phyloP scores from a whole-genome alignment of 2,113 vertebrate species.

The Hemichromis elongatus region DNA sequence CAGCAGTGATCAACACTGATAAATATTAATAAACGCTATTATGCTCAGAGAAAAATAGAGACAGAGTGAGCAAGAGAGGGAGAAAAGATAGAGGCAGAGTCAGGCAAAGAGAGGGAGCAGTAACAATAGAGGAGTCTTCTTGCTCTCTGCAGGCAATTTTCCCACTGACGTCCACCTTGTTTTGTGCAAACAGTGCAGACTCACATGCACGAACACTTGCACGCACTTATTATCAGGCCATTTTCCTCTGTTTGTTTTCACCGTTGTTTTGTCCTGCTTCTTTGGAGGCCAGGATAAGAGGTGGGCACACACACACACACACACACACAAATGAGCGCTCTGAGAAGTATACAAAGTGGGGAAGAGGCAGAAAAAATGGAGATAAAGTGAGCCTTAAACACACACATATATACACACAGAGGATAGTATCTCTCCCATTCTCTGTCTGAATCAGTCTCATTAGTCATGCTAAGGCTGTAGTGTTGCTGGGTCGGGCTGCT shows the following conservation, averaged over 20 bases:
- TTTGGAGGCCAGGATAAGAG: slow-evolving; percentile 35
- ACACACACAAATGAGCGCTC: background rate
- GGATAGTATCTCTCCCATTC: slow-evolving; percentile 32
- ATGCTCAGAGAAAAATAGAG: slow-evolving; percentile 26
- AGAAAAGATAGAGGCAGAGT: background rate
- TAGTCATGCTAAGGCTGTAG: slow-evolving; percentile 56
- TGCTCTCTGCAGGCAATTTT: slow-evolving; percentile 37
- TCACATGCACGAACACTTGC: background rate
- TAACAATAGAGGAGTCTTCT: slow-evolving; percentile 7
- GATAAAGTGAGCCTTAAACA: slow-evolving; percentile 25
- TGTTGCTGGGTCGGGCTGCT: slow-evolving; percentile 34
- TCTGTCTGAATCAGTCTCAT: slow-evolving; percentile 56
- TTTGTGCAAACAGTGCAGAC: slow-evolving; percentile 12
- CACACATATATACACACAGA: background rate
- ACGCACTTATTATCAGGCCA: slow-evolving; percentile 33
- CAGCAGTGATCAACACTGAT: slow-evolving; percentile 55
- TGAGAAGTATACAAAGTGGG: background rate
- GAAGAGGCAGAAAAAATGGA: background rate
- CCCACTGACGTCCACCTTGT: slow-evolving; percentile 30
- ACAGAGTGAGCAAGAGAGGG: background rate
- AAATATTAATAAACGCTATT: slow-evolving; percentile 62
- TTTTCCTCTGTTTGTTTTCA: slow-evolving; percentile 29
- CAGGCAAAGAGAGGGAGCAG: background rate
- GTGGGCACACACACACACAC: background rate
- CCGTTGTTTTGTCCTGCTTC: slow-evolving; percentile 8